Evolutionary conservation across 2,888 invertebrate species (phyloP).

Genomic region (Platynereis dumerilii): DNA sequence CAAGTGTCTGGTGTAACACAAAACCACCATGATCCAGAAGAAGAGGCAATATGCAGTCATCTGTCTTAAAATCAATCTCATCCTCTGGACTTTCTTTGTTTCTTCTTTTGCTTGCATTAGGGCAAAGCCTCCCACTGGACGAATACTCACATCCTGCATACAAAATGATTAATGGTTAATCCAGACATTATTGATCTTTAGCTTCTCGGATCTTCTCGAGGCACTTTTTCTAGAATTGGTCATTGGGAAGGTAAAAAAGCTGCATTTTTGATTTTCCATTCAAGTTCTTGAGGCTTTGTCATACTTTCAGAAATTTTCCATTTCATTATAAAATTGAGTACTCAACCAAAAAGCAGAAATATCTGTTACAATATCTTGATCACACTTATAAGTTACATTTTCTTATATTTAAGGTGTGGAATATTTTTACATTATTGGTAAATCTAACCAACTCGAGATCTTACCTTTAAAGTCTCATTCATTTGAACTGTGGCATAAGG

Average conservation of each 20-base stretch:
- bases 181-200: no score
- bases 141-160: conserved; percentile 49
- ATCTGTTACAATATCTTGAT: neutral
- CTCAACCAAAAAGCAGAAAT: neutral
- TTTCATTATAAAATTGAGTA: no score
- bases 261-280: no score
- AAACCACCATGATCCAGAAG: conserved; percentile 46
- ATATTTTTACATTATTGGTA: no score
- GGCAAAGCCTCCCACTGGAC: conserved; percentile 55
- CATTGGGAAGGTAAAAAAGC: neutral
- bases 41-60: conserved; percentile 47
- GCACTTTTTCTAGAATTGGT: no score
- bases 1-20: conserved; percentile 45
- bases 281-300: no score
- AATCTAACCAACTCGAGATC: no score
- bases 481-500: neutral
- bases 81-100: conserved; percentile 46
- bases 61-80: conserved; percentile 50
- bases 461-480: conserved; percentile 4
- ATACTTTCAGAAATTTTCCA: no score
- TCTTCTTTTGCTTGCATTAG: conserved; percentile 53
- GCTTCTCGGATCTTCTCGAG: no score
- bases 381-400: no score
- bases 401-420: no score
- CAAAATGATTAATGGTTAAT: neutral